Percentiles rank a stretch among this genome's conserved stretches.
phyloP scores from a whole-genome alignment of 2,797 vertebrate genomes.

The Aselliscus stoliczkanus region DNA sequence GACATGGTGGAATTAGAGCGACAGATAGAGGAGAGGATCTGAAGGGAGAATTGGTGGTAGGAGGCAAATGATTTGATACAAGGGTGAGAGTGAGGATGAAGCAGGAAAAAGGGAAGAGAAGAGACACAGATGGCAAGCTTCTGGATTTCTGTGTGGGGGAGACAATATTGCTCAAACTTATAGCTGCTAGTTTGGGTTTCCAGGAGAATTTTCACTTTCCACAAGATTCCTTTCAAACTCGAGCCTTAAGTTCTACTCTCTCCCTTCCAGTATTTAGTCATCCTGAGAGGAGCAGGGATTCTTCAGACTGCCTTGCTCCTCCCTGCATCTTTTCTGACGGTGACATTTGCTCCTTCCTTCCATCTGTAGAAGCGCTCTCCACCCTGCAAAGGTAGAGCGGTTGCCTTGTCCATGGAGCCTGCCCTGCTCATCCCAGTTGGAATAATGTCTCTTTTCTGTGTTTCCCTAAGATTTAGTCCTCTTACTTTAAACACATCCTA shows the following conservation, averaged over 20 bases:
- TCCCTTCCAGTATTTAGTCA: not conserved
- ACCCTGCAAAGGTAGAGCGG: not conserved
- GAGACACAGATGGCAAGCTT: too few species aligned
- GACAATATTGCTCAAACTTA: not conserved
- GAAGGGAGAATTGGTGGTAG: not conserved
- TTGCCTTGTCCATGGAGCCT: not conserved
- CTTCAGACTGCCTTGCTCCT: not conserved
- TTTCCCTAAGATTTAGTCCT: not conserved
- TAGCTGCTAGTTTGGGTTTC: not conserved
- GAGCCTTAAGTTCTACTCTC: not conserved
- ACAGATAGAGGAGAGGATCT: not conserved
- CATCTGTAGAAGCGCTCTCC: not conserved
- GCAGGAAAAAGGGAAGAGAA: not conserved
- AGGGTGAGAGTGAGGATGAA: not conserved
- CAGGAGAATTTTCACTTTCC: not conserved
- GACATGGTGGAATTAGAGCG: not conserved
- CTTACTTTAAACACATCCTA: not conserved
- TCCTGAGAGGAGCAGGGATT: not conserved
- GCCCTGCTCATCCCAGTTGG: not conserved
- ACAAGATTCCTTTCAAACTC: not conserved
- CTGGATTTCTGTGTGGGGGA: not conserved
- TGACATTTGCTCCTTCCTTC: not conserved
- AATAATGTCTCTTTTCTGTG: not conserved
- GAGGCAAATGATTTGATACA: not conserved
- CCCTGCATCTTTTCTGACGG: not conserved